These are phyloP conservation scores for Protonibea diacanthus DNA, from an alignment of 2,797 vertebrate species.

Conservation along the genomic window DNA sequence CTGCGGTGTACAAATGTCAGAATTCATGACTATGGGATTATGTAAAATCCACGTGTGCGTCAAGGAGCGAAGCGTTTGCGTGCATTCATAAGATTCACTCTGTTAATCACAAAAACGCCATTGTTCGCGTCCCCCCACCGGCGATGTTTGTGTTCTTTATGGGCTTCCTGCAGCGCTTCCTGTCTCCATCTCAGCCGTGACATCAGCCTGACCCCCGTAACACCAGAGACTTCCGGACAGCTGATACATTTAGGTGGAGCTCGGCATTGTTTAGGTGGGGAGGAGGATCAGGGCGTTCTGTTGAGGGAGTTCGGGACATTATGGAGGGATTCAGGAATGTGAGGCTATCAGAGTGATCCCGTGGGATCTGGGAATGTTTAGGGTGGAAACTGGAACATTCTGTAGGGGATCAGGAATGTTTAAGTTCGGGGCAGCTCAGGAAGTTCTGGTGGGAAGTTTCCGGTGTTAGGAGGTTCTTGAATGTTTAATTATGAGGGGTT, in stretches of 20 bases:
- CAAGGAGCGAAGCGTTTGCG: constrained; percentile 21
- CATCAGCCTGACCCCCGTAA: constrained; percentile 36
- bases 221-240: constrained; percentile 28
- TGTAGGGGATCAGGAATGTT: constrained; percentile 18
- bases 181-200: constrained; percentile 62
- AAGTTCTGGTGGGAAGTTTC: background rate
- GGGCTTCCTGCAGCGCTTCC: constrained; percentile 76
- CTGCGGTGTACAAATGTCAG: background rate
- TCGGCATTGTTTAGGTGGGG: background rate
- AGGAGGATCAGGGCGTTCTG: constrained; percentile 17
- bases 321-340: constrained; percentile 9
- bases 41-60: constrained; percentile 25
- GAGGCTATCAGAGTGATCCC: background rate
- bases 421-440: background rate
- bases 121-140: constrained; percentile 64
- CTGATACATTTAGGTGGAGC: constrained; percentile 5
- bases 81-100: constrained; percentile 25
- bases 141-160: constrained; percentile 67
- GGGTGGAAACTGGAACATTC: background rate
- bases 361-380: background rate
- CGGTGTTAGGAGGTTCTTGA: background rate
- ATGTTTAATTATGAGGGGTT: background rate
- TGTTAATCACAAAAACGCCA: constrained; percentile 44
- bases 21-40: background rate
- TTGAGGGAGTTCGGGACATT: background rate